phyloP scores from a whole-genome alignment of 2,113 vertebrate species.

The Pluvialis apricaria region DNA sequence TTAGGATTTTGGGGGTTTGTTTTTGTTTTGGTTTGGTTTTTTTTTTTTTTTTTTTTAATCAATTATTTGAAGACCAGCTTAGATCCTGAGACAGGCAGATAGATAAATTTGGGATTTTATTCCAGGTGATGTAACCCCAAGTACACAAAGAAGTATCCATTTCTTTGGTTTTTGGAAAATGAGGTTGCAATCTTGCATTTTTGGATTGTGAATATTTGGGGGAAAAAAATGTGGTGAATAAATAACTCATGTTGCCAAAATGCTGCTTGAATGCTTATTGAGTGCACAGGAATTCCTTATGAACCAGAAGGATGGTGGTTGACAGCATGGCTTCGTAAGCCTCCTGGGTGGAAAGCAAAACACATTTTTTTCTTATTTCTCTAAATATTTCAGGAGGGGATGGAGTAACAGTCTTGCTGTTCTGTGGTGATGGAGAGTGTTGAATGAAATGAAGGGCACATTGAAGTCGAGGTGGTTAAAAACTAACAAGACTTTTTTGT shows the following conservation, averaged over 20 bases:
- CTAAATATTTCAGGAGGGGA: not conserved
- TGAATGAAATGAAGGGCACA: not conserved
- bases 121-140: not conserved
- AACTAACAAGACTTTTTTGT: not conserved
- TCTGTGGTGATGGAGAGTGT: not conserved
- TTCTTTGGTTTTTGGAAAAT: not conserved
- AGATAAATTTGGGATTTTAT: not conserved
- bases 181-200: not conserved
- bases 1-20: not conserved
- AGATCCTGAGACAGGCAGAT: not conserved
- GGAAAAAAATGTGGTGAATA: not conserved
- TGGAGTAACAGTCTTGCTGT: not conserved
- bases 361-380: not conserved
- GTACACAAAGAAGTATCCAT: not conserved
- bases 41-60: not conserved
- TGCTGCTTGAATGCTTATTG: not conserved
- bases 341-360: not conserved
- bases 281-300: not conserved
- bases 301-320: not conserved
- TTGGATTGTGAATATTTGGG: not conserved
- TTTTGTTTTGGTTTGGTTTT: too few species aligned
- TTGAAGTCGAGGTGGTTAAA: not conserved
- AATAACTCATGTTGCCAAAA: not conserved
- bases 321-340: not conserved
- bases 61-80: not conserved